Evolutionary conservation across 2,888 invertebrate genomes (phyloP), one percentile per base, ranked within the genome.

Genomic region (Parnassius orleans): DNA sequence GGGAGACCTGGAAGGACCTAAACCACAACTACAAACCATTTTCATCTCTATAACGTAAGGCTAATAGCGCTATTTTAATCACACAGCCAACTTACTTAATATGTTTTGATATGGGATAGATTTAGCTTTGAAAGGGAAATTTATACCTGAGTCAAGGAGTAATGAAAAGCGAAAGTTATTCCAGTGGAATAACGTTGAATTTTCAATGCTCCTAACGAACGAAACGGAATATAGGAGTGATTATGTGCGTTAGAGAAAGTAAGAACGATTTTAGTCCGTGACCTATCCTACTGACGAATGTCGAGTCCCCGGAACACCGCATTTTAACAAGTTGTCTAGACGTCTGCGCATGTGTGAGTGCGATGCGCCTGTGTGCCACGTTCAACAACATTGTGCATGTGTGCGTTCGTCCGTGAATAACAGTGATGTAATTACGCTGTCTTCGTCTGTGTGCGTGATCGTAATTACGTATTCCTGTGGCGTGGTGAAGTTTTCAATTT

Each of bases 261-360:
- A 65, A 68, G 73, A 71, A 61, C 75, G 73, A 75, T 75, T 79
- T 80, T 84, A 80, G 88, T 90, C 90, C 90, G 90, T 90, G 91
- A 91, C 91, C 91, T 91, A 91, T 90, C 90, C 90, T 90, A 91
- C 90, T 89, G 84, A 87, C 86, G 89, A 90, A 89, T 88, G 88
- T 86, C 87, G 89, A 86, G 87, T 78, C 87, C 86, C 88, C 88
- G 88, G 90, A 90, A 89, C 87, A 86, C 81, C 81, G 83, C 83
- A 81, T 84, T 86, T 87, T 87, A 88, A 87, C 89, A 81, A 87
- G 81, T 80, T 77, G 90, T 91, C 90, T 90, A 90, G 90, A 90
- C 90, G 77, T 67, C 63, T 71, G 77, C 65, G 73, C 62, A 53
- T 72, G 81, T 84, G 77, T 78, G 85, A 72, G 76, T 67, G 66